phyloP scores from a whole-genome alignment of 2,113 vertebrate species.

The Lanius ludovicianus region DNA sequence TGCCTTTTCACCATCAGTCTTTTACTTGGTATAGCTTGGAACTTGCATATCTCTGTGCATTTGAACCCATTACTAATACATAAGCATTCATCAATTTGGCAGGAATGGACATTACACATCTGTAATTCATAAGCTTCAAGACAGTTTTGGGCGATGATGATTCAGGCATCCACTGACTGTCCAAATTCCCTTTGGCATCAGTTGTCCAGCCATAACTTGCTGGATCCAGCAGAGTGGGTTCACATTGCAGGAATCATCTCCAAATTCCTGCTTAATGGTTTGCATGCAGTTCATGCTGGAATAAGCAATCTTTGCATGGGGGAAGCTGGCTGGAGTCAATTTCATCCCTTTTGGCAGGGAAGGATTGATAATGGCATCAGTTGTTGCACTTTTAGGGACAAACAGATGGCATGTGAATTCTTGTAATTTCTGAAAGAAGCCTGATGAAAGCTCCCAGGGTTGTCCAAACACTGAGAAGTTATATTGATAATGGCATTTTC shows the following conservation, averaged over 20 bases:
- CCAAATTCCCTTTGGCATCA: conserved; percentile 58
- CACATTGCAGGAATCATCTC: conserved; percentile 50
- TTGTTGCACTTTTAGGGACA: conserved; percentile 65
- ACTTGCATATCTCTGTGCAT: conserved; percentile 17
- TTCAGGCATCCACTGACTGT: conserved; percentile 45
- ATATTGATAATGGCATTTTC: conserved; percentile 54
- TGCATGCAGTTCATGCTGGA: conserved; percentile 57
- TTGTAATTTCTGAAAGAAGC: conserved; percentile 56
- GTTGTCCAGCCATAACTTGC: conserved; percentile 48
- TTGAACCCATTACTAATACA: conserved; percentile 26
- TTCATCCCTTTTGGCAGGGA: conserved; percentile 57
- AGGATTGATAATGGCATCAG: conserved; percentile 53
- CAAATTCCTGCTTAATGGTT: conserved; percentile 49
- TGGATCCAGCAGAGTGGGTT: conserved; percentile 46
- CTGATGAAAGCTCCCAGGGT: conserved; percentile 54
- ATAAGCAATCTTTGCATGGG: conserved; percentile 61
- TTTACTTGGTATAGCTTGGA: background rate
- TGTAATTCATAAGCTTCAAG: conserved; percentile 48
- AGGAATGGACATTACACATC: conserved; percentile 40
- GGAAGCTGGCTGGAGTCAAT: conserved; percentile 53
- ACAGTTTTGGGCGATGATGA: conserved; percentile 46
- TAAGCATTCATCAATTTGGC: conserved; percentile 21
- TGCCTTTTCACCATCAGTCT: background rate
- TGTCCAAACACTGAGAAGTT: conserved; percentile 35
- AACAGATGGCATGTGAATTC: conserved; percentile 65